These are phyloP conservation scores for Channa argus DNA, from an alignment of 2,113 vertebrate genomes.

Conservation along the genomic window DNA sequence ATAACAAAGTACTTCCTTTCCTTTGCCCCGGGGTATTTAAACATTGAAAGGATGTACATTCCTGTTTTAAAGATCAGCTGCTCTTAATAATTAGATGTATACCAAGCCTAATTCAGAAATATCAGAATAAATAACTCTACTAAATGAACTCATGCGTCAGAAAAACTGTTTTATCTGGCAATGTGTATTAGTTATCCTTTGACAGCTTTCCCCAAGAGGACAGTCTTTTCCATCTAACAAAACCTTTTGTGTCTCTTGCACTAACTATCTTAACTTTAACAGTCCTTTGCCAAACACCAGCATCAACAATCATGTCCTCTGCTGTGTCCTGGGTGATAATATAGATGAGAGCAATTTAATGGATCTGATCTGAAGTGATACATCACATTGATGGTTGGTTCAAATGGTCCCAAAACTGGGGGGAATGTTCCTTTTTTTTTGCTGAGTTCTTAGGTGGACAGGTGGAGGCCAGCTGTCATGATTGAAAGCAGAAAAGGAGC, in stretches of 20 bases:
- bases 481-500: slow-evolving; percentile 12
- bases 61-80: slow-evolving; percentile 27
- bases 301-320: not conserved
- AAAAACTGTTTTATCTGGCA: not conserved
- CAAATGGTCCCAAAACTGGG: no score
- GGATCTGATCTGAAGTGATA: not conserved
- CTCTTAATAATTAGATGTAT: slow-evolving; percentile 22
- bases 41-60: slow-evolving; percentile 24
- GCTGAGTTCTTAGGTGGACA: not conserved
- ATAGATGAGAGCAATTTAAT: not conserved
- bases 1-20: slow-evolving; percentile 36
- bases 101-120: not conserved
- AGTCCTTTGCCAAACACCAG: slow-evolving; percentile 20
- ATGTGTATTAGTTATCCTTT: not conserved
- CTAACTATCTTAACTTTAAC: not conserved
- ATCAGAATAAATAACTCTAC: no score
- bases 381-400: not conserved
- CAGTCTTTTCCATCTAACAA: no score
- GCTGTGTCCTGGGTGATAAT: no score
- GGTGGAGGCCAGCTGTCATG: slow-evolving; percentile 11
- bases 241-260: no score
- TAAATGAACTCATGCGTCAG: no score
- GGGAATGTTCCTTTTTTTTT: not conserved
- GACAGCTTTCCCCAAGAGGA: no score
- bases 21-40: slow-evolving; percentile 37